phyloP scores from a whole-genome alignment of 2,113 vertebrate species.

The Globicephala melas region DNA sequence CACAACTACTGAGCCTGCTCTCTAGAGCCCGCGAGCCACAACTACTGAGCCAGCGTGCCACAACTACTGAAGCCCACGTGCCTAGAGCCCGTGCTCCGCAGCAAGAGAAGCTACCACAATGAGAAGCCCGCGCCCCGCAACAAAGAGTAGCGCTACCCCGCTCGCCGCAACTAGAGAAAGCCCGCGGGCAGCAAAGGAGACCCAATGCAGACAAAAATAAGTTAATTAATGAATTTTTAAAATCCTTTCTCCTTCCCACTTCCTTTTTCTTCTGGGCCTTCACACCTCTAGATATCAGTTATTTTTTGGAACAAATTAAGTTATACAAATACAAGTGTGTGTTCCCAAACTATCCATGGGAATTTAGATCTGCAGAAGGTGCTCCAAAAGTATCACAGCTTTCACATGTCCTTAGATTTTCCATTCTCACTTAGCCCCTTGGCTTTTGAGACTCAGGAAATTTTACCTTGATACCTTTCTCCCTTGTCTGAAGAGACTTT shows the following conservation, averaged over 20 bases:
- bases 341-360: neutral
- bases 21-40: too few relatives aligned
- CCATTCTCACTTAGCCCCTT: neutral
- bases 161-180: too few relatives aligned
- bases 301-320: constrained; percentile 12
- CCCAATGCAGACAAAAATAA: too few relatives aligned
- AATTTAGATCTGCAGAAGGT: constrained; percentile 14
- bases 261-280: neutral
- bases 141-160: too few relatives aligned
- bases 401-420: neutral
- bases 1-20: too few relatives aligned
- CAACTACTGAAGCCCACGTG: too few relatives aligned
- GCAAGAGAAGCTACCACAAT: too few relatives aligned
- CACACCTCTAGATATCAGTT: neutral
- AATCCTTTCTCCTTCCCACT: neutral
- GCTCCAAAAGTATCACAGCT: neutral
- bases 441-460: neutral
- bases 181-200: too few relatives aligned
- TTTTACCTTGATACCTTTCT: neutral
- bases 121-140: too few relatives aligned
- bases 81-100: too few relatives aligned
- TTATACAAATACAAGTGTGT: constrained; percentile 11
- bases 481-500: neutral
- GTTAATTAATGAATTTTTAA: neutral
- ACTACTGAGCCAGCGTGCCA: too few relatives aligned